These are phyloP conservation scores for Dendrolimus punctatus DNA, from an alignment of 1,140 invertebrate species.

Conservation along the genomic window DNA sequence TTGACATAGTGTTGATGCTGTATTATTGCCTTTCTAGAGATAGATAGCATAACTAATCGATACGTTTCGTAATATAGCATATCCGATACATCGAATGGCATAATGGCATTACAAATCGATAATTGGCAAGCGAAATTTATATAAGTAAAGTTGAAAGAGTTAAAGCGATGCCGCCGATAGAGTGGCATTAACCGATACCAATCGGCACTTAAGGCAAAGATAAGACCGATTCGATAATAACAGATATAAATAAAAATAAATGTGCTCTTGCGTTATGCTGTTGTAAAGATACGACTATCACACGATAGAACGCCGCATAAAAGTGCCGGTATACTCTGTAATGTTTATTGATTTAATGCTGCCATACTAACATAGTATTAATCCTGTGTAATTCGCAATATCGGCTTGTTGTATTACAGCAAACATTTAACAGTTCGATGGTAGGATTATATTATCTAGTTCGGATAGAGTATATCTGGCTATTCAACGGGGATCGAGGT, in stretches of 20 bases:
- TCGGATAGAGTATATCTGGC: neutral
- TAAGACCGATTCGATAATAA: slow-evolving; percentile 32
- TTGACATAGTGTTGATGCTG: too few species aligned
- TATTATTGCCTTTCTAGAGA: too few species aligned
- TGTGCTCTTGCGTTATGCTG: slow-evolving; percentile 32
- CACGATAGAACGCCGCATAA: slow-evolving; percentile 16
- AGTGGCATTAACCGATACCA: slow-evolving; percentile 36
- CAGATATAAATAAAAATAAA: slow-evolving; percentile 53
- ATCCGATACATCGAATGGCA: too few species aligned
- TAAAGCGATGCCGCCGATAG: slow-evolving; percentile 32
- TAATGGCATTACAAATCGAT: too few species aligned
- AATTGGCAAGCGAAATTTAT: too few species aligned
- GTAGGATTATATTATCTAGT: slow-evolving; percentile 5
- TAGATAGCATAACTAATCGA: too few species aligned
- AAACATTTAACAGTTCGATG: neutral
- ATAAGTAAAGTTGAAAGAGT: slow-evolving; percentile 5
- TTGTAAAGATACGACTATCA: slow-evolving; percentile 42
- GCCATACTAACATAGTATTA: slow-evolving; percentile 14
- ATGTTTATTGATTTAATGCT: slow-evolving; percentile 28
- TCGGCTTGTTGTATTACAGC: neutral
- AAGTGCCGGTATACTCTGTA: slow-evolving; percentile 10
- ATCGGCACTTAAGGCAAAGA: slow-evolving; percentile 44
- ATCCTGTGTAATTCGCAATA: slow-evolving; percentile 19
- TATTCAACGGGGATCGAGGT: too few species aligned
- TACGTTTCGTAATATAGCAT: too few species aligned